Percentiles rank a stretch among this genome's conserved stretches.
phyloP scores from a whole-genome alignment of 1,140 invertebrate species.

The Delia radicum region DNA sequence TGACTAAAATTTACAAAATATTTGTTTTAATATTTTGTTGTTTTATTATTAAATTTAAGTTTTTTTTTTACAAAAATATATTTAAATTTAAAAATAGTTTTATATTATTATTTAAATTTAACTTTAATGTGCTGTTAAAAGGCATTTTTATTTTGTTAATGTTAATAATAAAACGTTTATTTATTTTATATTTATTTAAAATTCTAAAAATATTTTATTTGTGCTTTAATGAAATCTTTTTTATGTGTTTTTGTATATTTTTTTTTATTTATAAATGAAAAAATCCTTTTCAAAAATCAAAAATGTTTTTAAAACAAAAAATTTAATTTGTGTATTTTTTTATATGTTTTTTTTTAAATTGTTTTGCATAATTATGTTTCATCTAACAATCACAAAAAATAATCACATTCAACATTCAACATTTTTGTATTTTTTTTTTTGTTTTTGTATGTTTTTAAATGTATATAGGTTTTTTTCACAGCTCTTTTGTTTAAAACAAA shows the following conservation, averaged over 20 bases:
- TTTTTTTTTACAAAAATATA: constrained; percentile 21
- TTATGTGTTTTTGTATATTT: background rate
- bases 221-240: constrained; percentile 14
- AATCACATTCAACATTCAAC: constrained; percentile 10
- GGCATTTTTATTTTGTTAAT: background rate
- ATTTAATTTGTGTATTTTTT: background rate
- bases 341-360: background rate
- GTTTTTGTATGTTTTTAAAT: background rate
- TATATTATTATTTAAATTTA: background rate
- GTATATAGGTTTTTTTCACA: constrained; percentile 9
- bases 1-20: constrained; percentile 16
- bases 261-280: constrained; percentile 2
- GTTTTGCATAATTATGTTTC: background rate
- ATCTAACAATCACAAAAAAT: constrained; percentile 14
- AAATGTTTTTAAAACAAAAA: background rate
- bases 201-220: too few species aligned
- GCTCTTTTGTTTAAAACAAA: constrained; percentile 13
- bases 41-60: background rate
- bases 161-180: background rate
- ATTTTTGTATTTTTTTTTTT: background rate
- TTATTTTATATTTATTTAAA: background rate
- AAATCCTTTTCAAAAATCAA: too few species aligned
- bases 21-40: background rate
- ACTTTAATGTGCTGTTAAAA: background rate
- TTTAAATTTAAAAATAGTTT: background rate